phyloP scores from a whole-genome alignment of 1,140 invertebrate species.

The Limonius californicus region DNA sequence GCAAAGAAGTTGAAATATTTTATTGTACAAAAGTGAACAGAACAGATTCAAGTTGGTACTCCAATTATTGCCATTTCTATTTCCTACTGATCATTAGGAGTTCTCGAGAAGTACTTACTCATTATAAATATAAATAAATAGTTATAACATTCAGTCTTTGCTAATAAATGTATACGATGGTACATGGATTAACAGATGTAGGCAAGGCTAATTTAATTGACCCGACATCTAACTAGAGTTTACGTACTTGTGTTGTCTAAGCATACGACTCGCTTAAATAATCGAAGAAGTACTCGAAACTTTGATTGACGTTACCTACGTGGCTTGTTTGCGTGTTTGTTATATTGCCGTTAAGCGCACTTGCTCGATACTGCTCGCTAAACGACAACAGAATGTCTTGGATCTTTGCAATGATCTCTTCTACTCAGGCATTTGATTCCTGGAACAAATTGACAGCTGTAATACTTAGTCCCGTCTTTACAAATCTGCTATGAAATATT shows the following conservation, averaged over 20 bases:
- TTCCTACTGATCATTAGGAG: not conserved
- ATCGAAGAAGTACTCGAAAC: conserved; percentile 11
- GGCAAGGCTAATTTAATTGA: conserved; percentile 18
- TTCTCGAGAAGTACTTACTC: not conserved
- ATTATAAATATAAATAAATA: conserved; percentile 2
- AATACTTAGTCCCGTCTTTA: too few relatives aligned
- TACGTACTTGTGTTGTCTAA: not conserved
- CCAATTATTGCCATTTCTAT: not conserved
- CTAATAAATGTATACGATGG: conserved; percentile 6
- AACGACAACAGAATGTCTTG: conserved; percentile 68
- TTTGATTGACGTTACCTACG: not conserved
- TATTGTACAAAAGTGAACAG: too few relatives aligned
- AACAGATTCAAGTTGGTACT: too few relatives aligned
- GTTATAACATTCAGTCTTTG: conserved; percentile 3
- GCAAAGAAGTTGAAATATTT: too few relatives aligned
- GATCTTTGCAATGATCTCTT: conserved; percentile 74
- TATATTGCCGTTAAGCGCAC: conserved; percentile 49
- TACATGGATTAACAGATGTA: not conserved
- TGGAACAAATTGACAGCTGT: conserved; percentile 47
- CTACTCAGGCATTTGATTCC: conserved; percentile 74
- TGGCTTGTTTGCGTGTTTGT: conserved; percentile 21
- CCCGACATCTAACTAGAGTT: conserved; percentile 11
- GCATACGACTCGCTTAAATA: conserved; percentile 10
- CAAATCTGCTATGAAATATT: too few relatives aligned
- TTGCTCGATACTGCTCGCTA: conserved; percentile 62